These are phyloP conservation scores for Daptonema setosum DNA, from an alignment of 2,888 invertebrate species.

Conservation along the genomic window DNA sequence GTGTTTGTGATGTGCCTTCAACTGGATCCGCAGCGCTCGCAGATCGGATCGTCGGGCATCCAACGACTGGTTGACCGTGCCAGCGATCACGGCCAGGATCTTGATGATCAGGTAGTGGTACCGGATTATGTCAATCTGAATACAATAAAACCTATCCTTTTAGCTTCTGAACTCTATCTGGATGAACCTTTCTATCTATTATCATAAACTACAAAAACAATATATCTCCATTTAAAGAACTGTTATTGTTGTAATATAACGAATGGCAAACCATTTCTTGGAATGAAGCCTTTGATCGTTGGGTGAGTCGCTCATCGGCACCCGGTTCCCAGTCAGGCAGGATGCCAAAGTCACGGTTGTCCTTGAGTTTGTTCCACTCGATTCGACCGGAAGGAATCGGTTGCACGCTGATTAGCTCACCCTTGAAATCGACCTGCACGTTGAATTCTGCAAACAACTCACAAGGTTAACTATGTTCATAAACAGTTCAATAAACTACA, in stretches of 20 bases:
- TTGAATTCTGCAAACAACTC: too few species aligned
- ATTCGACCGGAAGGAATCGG: too few species aligned
- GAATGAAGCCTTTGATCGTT: not conserved
- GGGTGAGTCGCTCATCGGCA: not conserved
- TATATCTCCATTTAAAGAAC: too few species aligned
- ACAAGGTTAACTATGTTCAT: too few species aligned
- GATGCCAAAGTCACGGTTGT: not conserved
- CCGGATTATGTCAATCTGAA: slow-evolving; percentile 37
- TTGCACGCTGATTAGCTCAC: too few species aligned
- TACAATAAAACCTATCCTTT: too few species aligned
- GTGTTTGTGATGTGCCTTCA: not conserved
- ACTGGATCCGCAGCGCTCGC: not conserved
- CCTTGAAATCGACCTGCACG: too few species aligned
- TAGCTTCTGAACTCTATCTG: too few species aligned
- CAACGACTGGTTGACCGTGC: not conserved
- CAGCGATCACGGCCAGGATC: not conserved
- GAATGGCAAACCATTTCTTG: not conserved
- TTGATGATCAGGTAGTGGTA: slow-evolving; percentile 29
- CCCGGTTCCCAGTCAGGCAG: not conserved
- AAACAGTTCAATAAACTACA: too few species aligned
- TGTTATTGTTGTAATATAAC: too few species aligned
- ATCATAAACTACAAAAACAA: too few species aligned
- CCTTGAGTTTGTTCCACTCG: not conserved
- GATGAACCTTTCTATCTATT: too few species aligned
- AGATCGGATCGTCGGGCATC: not conserved